Conservation (phyloP, 2,797 vertebrate genomes). For the Neopelma chrysocephalum region DNA sequence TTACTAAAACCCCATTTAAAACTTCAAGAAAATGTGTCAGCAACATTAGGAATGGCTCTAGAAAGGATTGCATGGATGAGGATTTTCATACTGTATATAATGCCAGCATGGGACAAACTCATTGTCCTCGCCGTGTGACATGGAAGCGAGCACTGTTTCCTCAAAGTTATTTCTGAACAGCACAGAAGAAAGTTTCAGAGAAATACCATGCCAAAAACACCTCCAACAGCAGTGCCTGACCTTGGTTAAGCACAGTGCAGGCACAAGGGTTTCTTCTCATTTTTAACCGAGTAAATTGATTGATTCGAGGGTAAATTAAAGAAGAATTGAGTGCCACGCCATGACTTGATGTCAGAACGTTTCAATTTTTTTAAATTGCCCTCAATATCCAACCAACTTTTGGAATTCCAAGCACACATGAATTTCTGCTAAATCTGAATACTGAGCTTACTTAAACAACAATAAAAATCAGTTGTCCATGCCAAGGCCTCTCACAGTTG, state of each 20-base stretch:
- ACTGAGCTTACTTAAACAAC: accelerated
- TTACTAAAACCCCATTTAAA: not conserved
- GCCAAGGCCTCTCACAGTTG: not conserved
- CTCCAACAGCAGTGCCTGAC: not conserved
- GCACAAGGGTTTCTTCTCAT: not conserved
- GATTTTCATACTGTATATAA: not conserved
- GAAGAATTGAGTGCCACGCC: accelerated
- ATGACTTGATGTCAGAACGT: not conserved
- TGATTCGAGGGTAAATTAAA: not conserved
- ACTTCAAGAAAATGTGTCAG: not conserved
- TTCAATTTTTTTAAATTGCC: not conserved
- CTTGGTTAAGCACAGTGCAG: not conserved
- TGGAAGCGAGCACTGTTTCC: not conserved
- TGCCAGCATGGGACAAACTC: accelerated
- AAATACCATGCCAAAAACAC: not conserved
- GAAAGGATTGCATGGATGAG: accelerated
- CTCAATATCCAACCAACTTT: not conserved
- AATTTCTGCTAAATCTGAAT: not conserved
- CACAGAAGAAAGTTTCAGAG: not conserved
- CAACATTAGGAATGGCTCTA: accelerated
- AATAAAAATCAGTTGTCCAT: not conserved
- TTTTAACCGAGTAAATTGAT: not conserved
- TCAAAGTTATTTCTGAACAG: not conserved
- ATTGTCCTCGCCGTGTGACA: accelerated
- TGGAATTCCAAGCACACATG: not conserved